A percentile compares a stretch with the other conserved stretches of the same genome.
phyloP scores from a whole-genome alignment of 2,888 invertebrate species.

The Stictocephala bisonia region DNA sequence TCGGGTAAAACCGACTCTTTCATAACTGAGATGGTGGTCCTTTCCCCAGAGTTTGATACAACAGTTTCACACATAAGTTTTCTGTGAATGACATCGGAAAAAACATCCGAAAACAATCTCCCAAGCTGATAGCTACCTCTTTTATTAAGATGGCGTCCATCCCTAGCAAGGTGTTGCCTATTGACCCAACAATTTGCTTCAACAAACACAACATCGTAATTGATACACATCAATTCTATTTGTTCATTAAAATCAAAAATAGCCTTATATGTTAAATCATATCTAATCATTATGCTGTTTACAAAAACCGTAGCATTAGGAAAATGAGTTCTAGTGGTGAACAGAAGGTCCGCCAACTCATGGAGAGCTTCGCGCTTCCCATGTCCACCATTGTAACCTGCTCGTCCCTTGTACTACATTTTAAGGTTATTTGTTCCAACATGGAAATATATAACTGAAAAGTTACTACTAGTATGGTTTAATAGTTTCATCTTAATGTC shows the following conservation, averaged over 20 bases:
- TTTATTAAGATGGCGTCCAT: neutral
- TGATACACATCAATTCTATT: constrained; percentile 1
- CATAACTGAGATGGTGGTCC: too few species aligned
- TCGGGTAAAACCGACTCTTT: too few species aligned
- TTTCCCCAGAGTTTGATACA: too few species aligned
- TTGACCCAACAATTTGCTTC: constrained; percentile 4
- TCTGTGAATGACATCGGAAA: too few species aligned
- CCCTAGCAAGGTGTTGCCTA: neutral
- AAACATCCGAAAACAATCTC: too few species aligned
- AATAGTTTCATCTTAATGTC: neutral
- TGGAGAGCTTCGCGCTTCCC: constrained; percentile 15
- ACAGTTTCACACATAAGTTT: too few species aligned
- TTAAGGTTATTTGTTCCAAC: constrained; percentile 12
- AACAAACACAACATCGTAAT: neutral
- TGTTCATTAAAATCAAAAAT: neutral
- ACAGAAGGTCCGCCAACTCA: constrained; percentile 13
- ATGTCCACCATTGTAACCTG: constrained; percentile 8
- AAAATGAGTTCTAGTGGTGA: neutral
- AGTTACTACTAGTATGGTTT: neutral
- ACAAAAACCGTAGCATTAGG: neutral
- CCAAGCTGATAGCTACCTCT: too few species aligned
- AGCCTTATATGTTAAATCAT: constrained; percentile 9
- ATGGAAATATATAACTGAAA: neutral
- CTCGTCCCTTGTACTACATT: neutral
- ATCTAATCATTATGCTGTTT: neutral